Evolutionary conservation across 2,888 invertebrate genomes (phyloP).

Genomic region (Blastobasis adustella): DNA sequence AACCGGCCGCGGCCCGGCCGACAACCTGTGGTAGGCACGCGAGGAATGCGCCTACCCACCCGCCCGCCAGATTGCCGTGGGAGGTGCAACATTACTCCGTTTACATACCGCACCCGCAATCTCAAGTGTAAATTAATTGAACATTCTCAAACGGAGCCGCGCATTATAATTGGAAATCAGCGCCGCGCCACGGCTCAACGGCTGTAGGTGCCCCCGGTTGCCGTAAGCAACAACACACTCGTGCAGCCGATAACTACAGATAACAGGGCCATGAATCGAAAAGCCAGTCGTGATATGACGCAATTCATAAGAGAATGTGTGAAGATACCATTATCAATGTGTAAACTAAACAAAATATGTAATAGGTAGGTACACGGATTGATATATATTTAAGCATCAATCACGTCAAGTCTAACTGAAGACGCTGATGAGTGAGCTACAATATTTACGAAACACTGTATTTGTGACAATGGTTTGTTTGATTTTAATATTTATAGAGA

Average conservation of each 20-base stretch:
- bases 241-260: constrained; percentile 9
- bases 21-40: constrained; percentile 64
- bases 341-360: constrained; percentile 1
- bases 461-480: too few relatives aligned
- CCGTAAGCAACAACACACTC: constrained; percentile 10
- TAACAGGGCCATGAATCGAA: constrained; percentile 15
- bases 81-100: constrained; percentile 49
- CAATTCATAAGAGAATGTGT: constrained; percentile 11
- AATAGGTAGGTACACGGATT: background rate
- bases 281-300: constrained; percentile 9
- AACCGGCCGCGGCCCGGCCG: constrained; percentile 60
- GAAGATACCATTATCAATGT: constrained; percentile 12
- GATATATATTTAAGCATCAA: background rate
- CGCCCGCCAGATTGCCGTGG: constrained; percentile 51
- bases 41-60: constrained; percentile 59
- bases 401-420: too few relatives aligned
- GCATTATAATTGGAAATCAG: constrained; percentile 1
- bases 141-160: background rate
- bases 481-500: constrained; percentile 2
- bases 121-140: constrained; percentile 16
- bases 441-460: too few relatives aligned
- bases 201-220: constrained; percentile 1
- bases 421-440: too few relatives aligned
- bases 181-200: background rate
- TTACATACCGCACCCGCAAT: constrained; percentile 39